phyloP scores from a whole-genome alignment of 2,888 invertebrate species.

The Drosophila peninsularis region DNA sequence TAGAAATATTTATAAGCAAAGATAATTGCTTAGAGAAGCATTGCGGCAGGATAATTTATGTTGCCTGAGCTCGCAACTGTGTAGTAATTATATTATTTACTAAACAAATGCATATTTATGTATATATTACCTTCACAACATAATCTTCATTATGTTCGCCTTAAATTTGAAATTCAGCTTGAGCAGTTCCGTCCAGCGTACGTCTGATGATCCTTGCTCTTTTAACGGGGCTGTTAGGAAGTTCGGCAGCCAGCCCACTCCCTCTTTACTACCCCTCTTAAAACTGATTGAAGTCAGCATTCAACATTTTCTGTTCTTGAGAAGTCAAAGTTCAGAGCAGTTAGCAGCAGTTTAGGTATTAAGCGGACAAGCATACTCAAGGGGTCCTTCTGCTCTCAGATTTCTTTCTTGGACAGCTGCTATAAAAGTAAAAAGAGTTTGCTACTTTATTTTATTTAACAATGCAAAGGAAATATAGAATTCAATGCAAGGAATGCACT shows the following conservation, averaged over 20 bases:
- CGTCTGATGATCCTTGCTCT: no score
- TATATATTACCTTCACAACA: no score
- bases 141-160: neutral
- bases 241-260: no score
- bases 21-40: neutral
- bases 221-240: no score
- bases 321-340: neutral
- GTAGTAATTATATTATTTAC: neutral
- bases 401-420: neutral
- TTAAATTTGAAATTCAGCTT: no score
- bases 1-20: no score
- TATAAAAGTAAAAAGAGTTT: neutral
- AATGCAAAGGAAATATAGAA: neutral
- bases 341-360: neutral
- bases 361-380: neutral
- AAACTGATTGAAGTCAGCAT: neutral
- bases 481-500: no score
- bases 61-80: neutral
- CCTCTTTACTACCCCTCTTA: neutral
- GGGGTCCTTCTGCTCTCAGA: neutral
- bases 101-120: no score
- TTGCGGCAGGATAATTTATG: no score
- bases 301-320: neutral
- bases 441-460: neutral
- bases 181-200: no score